phyloP scores from a whole-genome alignment of 2,113 vertebrate species.

The Panurus biarmicus region DNA sequence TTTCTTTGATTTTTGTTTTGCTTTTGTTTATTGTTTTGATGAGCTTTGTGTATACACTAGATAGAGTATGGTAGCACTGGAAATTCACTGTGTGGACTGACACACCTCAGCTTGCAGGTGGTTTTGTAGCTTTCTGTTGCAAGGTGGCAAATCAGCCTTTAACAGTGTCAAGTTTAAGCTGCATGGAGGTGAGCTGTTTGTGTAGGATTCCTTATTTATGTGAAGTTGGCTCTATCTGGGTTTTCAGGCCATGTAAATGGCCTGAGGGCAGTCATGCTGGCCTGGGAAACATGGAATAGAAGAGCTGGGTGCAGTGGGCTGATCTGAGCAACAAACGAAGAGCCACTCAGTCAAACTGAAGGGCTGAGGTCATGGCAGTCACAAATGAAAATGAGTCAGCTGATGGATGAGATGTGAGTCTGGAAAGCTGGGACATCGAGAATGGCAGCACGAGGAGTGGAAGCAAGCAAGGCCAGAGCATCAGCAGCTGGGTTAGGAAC shows the following conservation, averaged over 20 bases:
- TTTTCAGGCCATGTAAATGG: background rate
- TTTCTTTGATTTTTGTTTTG: background rate
- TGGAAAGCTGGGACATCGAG: background rate
- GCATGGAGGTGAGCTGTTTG: background rate
- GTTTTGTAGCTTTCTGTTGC: background rate
- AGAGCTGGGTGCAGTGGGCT: background rate
- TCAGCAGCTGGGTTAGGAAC: background rate
- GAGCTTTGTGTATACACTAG: accelerated
- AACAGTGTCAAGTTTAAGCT: background rate
- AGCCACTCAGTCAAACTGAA: background rate
- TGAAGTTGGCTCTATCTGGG: accelerated
- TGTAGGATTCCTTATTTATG: background rate
- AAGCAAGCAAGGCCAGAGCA: background rate
- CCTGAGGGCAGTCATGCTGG: background rate
- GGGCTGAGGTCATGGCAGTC: background rate
- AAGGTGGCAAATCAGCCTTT: background rate
- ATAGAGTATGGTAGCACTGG: background rate
- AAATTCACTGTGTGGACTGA: background rate
- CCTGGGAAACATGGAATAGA: background rate
- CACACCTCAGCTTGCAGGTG: background rate
- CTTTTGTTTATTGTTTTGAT: background rate
- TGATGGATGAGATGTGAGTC: background rate
- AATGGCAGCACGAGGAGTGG: background rate
- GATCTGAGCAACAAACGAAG: background rate
- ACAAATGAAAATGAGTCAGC: background rate